Evolutionary conservation across 2,888 invertebrate genomes (phyloP).

Genomic region (Polylopha cassiicola): DNA sequence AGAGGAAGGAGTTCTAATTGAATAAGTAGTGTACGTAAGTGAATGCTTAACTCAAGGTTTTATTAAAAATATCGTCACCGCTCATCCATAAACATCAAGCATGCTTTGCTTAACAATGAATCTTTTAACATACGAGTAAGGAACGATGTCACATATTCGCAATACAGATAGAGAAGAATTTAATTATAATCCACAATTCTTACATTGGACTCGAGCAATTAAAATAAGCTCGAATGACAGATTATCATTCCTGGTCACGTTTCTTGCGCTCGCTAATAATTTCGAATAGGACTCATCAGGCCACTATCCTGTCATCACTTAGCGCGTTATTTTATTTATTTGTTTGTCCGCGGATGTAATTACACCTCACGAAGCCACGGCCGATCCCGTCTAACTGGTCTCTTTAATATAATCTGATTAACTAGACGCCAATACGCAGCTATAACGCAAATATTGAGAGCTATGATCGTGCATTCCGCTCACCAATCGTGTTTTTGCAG

Average conservation of each 20-base stretch:
- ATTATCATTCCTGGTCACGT: slow-evolving; percentile 24
- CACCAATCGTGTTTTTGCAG: not conserved
- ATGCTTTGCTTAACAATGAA: slow-evolving; percentile 9
- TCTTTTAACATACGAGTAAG: slow-evolving; percentile 10
- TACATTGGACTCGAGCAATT: slow-evolving; percentile 26
- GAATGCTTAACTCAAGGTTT: too few relatives aligned
- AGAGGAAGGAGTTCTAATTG: too few relatives aligned
- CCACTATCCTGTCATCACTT: slow-evolving; percentile 53
- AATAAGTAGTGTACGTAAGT: too few relatives aligned
- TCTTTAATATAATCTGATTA: slow-evolving; percentile 62
- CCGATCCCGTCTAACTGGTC: slow-evolving; percentile 53
- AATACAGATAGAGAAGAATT: slow-evolving; percentile 10
- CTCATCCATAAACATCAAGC: not conserved
- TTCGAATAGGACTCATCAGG: slow-evolving; percentile 31
- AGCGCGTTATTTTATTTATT: slow-evolving; percentile 56
- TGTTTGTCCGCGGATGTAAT: slow-evolving; percentile 59
- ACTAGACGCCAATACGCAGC: slow-evolving; percentile 42
- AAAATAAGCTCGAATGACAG: slow-evolving; percentile 26
- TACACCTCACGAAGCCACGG: slow-evolving; percentile 51
- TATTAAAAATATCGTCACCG: slow-evolving; percentile 2
- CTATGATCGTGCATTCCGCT: slow-evolving; percentile 6
- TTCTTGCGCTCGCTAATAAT: slow-evolving; percentile 27
- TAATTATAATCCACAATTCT: slow-evolving; percentile 14
- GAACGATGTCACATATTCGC: slow-evolving; percentile 3
- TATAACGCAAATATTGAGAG: slow-evolving; percentile 19